Evolutionary conservation across 2,888 invertebrate genomes (phyloP).

Genomic region (Pristionchus japonicus): DNA sequence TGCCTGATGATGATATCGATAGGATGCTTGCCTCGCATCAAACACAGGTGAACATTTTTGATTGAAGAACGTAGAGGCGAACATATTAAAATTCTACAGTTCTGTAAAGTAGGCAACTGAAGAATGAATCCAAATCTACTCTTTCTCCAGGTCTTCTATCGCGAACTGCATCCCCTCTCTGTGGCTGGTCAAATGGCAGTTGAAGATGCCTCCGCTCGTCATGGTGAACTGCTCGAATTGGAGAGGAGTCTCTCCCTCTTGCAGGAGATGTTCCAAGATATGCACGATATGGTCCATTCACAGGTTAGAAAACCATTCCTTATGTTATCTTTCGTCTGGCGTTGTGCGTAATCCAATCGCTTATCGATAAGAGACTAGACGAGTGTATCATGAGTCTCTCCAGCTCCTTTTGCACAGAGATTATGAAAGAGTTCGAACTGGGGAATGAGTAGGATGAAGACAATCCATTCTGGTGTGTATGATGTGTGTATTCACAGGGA

Average conservation of each 20-base stretch:
- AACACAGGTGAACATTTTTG: constrained; percentile 50
- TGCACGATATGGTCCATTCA: constrained; percentile 92
- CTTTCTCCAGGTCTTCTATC: constrained; percentile 65
- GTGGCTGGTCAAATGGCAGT: constrained; percentile 66
- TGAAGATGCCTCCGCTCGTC: constrained; percentile 80
- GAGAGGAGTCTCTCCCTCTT: constrained; percentile 99
- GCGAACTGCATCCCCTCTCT: constrained; percentile 69
- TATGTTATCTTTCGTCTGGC: no score
- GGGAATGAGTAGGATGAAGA: background rate
- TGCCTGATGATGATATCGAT: constrained; percentile 66
- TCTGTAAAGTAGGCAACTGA: background rate
- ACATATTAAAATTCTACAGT: background rate
- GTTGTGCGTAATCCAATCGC: no score
- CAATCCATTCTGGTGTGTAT: background rate
- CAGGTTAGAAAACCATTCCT: constrained; percentile 57
- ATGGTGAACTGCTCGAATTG: constrained; percentile 98
- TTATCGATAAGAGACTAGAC: no score
- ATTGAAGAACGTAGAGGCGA: background rate
- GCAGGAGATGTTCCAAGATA: constrained; percentile 99
- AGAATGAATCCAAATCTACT: no score
- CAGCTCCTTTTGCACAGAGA: no score
- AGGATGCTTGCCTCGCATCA: constrained; percentile 67
- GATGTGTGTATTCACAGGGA: constrained; percentile 51
- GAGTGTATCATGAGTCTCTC: no score
- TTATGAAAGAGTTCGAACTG: no score